Evolutionary conservation across 2,797 vertebrate genomes (phyloP).

Genomic region (Acanthurus lineatus): DNA sequence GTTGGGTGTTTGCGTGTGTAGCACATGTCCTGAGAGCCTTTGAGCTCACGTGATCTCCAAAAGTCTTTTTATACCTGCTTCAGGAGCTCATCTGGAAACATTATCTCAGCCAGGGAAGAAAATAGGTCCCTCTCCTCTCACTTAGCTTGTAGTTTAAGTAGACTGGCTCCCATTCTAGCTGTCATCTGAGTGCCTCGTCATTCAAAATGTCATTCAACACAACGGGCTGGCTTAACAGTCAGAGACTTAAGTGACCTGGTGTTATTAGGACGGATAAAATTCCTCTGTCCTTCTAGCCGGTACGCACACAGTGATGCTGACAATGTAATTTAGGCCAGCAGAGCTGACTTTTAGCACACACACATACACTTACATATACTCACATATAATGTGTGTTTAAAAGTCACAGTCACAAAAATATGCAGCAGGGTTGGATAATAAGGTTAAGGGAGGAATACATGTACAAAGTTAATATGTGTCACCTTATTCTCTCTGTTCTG

Average conservation of each 20-base stretch:
- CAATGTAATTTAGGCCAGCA: conserved; percentile 14
- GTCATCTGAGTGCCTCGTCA: conserved; percentile 55
- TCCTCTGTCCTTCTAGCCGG: conserved; percentile 24
- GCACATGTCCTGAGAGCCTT: conserved; percentile 26
- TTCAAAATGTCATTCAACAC: conserved; percentile 42
- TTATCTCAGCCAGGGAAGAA: conserved; percentile 17
- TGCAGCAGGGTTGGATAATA: background rate
- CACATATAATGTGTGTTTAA: background rate
- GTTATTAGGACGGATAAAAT: conserved; percentile 45
- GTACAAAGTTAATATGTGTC: background rate
- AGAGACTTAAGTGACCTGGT: conserved; percentile 50
- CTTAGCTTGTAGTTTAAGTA: conserved; percentile 39
- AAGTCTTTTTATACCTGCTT: conserved; percentile 48
- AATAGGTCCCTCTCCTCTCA: conserved; percentile 22
- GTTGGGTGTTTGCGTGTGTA: conserved; percentile 16
- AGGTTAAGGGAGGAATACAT: background rate
- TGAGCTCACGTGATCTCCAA: conserved; percentile 40
- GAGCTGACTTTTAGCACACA: conserved; percentile 6
- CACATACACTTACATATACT: background rate
- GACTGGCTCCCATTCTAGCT: conserved; percentile 13
- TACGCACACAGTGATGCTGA: conserved; percentile 24
- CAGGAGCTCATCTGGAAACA: conserved; percentile 54
- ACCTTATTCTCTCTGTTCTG: conserved; percentile 29
- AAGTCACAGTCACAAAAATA: background rate
- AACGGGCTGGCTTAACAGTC: conserved; percentile 21